Percentiles rank a stretch among this genome's conserved stretches.
phyloP scores from a whole-genome alignment of 2,797 vertebrate genomes.

The Craterocephalus amniculus region DNA sequence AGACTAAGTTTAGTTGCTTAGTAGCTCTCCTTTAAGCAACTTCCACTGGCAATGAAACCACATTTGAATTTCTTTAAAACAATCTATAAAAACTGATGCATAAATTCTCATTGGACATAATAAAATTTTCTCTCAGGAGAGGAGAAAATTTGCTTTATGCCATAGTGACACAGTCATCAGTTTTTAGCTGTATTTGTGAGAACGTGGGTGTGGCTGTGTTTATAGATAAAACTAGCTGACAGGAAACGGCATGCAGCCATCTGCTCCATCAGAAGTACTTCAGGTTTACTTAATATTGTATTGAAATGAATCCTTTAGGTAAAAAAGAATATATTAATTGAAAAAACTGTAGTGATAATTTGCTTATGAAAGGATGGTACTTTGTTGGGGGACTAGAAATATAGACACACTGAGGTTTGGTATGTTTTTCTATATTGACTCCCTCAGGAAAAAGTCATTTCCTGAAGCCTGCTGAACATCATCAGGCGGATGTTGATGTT shows the following conservation, averaged over 20 bases:
- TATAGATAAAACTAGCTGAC: slow-evolving; percentile 20
- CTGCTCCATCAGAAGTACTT: slow-evolving; percentile 24
- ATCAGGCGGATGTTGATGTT: slow-evolving; percentile 77
- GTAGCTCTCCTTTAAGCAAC: background rate
- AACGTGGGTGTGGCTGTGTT: slow-evolving; percentile 37
- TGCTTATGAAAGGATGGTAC: background rate
- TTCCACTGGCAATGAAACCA: background rate
- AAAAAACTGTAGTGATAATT: slow-evolving; percentile 5
- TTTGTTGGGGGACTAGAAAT: slow-evolving; percentile 29
- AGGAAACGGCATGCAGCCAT: slow-evolving; percentile 27
- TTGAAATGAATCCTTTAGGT: slow-evolving; percentile 1
- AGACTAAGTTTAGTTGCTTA: background rate
- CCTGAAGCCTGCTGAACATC: slow-evolving; percentile 62
- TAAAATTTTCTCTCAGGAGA: background rate
- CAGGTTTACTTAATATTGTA: background rate
- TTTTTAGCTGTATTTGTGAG: slow-evolving; percentile 27
- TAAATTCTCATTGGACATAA: background rate
- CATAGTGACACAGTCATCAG: background rate
- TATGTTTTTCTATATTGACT: slow-evolving; percentile 28
- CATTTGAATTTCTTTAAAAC: background rate
- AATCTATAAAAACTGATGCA: background rate
- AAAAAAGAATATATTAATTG: too few relatives aligned
- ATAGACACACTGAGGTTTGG: slow-evolving; percentile 24
- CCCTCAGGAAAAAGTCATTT: slow-evolving; percentile 69
- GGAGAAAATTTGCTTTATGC: background rate